Conservation (phyloP, 2,888 invertebrate species). For the Tethea ocularis region DNA sequence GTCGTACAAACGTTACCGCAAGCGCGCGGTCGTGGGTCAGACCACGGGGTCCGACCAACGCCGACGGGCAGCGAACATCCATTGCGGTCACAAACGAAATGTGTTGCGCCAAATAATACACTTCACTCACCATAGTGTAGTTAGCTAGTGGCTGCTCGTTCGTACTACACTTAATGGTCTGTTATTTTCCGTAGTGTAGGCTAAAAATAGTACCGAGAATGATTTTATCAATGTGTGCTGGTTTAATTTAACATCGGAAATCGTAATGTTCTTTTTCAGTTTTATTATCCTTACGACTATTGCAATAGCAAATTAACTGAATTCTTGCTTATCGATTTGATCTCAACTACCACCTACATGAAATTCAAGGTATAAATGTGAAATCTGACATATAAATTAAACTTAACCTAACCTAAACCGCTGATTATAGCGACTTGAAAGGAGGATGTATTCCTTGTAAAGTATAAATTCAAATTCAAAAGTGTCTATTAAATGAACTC, state of each 20-base stretch:
- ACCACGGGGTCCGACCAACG: slow-evolving; percentile 13
- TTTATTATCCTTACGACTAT: too few relatives aligned
- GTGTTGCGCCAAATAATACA: slow-evolving; percentile 35
- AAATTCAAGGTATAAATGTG: too few relatives aligned
- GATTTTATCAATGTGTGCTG: neutral
- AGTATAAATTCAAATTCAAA: too few relatives aligned
- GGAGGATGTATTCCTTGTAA: too few relatives aligned
- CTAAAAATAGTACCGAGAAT: slow-evolving; percentile 11
- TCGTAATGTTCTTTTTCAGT: too few relatives aligned
- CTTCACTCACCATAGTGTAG: slow-evolving; percentile 4
- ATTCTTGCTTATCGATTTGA: too few relatives aligned
- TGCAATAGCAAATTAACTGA: too few relatives aligned
- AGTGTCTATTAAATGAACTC: too few relatives aligned
- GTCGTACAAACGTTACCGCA: slow-evolving; percentile 26
- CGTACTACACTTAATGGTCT: slow-evolving; percentile 31
- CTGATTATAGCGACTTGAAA: too few relatives aligned
- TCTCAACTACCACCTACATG: too few relatives aligned
- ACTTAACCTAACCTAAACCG: too few relatives aligned
- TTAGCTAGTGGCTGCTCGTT: slow-evolving; percentile 20
- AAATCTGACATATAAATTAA: too few relatives aligned
- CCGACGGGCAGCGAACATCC: slow-evolving; percentile 34
- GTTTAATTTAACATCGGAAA: neutral
- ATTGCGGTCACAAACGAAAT: slow-evolving; percentile 34
- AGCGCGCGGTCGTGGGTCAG: neutral
- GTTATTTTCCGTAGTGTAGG: slow-evolving; percentile 28